These are phyloP conservation scores for Lycorma delicatula DNA, from an alignment of 1,140 invertebrate genomes.

Conservation along the genomic window DNA sequence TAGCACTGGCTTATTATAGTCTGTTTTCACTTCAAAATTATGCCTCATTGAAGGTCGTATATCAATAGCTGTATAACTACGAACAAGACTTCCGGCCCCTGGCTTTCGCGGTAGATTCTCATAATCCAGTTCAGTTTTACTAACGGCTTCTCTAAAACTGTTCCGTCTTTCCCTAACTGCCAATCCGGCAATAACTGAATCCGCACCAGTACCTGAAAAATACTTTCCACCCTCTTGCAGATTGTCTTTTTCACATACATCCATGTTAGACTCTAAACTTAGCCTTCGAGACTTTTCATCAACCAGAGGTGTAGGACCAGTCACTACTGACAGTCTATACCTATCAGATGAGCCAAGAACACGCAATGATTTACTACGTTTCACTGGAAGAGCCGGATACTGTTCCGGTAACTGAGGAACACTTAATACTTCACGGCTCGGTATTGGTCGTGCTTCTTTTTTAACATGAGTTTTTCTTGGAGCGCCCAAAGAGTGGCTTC, in stretches of 20 bases:
- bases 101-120: not conserved
- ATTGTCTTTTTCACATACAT: slow-evolving; percentile 7
- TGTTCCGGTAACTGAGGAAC: slow-evolving; percentile 21
- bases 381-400: slow-evolving; percentile 23
- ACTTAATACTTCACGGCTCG: slow-evolving; percentile 19
- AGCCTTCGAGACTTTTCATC: slow-evolving; percentile 13
- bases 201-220: not conserved
- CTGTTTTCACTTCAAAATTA: not conserved
- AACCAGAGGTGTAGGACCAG: not conserved
- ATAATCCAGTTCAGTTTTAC: slow-evolving; percentile 18
- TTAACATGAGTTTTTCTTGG: slow-evolving; percentile 13
- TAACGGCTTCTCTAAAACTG: slow-evolving; percentile 39
- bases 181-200: slow-evolving; percentile 30
- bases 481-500: slow-evolving; percentile 27
- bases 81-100: not conserved
- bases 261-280: slow-evolving; percentile 23
- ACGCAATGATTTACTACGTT: slow-evolving; percentile 39
- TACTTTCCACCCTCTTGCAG: slow-evolving; percentile 18
- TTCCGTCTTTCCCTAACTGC: slow-evolving; percentile 37
- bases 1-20: slow-evolving; percentile 9
- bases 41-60: not conserved
- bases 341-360: slow-evolving; percentile 24
- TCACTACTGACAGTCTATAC: slow-evolving; percentile 17
- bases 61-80: slow-evolving; percentile 10
- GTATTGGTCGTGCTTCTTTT: slow-evolving; percentile 16